Conservation (phyloP, 2,113 vertebrate species). For the Polypterus bichir region DNA sequence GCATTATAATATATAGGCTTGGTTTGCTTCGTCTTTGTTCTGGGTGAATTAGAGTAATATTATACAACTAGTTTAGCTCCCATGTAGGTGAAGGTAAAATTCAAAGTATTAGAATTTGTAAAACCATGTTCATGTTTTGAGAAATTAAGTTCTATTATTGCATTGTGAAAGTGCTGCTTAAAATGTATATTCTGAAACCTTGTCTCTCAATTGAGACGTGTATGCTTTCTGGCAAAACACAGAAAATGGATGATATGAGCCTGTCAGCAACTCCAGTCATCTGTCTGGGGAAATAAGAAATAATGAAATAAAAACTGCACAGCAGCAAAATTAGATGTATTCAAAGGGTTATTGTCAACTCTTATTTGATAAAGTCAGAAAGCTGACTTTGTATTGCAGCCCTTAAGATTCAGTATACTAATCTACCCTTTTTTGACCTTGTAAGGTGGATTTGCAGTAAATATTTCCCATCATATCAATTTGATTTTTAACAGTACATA, state of each 20-base stretch:
- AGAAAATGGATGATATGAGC: constrained; percentile 37
- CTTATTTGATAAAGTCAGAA: constrained; percentile 45
- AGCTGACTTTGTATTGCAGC: constrained; percentile 40
- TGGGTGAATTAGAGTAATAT: no score
- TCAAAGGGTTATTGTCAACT: constrained; percentile 45
- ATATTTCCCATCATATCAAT: constrained; percentile 7
- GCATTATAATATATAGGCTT: no score
- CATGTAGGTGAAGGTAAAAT: not conserved
- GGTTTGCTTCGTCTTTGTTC: no score
- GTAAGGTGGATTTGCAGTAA: constrained; percentile 15
- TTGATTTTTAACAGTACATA: not conserved
- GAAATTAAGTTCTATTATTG: not conserved
- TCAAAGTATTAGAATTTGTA: not conserved
- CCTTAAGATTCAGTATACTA: constrained; percentile 3
- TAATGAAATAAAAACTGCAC: constrained; percentile 37
- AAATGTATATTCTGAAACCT: not conserved
- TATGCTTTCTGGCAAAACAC: constrained; percentile 17
- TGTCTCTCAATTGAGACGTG: constrained; percentile 2
- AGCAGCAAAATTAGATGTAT: constrained; percentile 33
- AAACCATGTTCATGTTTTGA: not conserved
- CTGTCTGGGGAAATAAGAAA: constrained; percentile 45
- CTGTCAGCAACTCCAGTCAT: constrained; percentile 39
- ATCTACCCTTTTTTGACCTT: not conserved
- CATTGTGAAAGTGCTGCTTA: constrained; percentile 1
- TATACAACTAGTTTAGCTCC: not conserved